Evolutionary conservation across 2,888 invertebrate species (phyloP), one percentile per base, ranked within the genome.

Genomic region (Sialis lutaria): DNA sequence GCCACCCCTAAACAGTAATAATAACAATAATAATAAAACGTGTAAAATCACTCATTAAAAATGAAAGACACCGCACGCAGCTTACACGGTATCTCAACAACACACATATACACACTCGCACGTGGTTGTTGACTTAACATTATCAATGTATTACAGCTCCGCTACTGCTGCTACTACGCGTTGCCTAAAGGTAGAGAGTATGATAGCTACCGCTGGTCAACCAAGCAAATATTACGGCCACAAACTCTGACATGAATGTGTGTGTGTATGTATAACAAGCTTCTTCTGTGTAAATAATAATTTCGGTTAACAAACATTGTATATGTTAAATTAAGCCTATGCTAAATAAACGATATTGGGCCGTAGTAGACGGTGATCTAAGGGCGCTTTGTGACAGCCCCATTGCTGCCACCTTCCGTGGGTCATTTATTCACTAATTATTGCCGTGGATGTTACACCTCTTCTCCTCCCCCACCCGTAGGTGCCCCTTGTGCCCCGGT

Each of bases 201-300:
- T 10, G 42, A 31, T 8, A 57, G 54, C 57, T 53, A 56, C 54
- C 56, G 57, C 57, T 55, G 60, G 62, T 60, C 62, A 61, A 60
- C 60, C 56, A 51, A 54, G 60, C 61, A 61, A 62, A 62, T 62
- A 50, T 48, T 48, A 46, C 42, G 46, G 48, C 46, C 60, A 60
- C 61, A 32, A 35, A 61, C 61, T 22, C 22, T 22, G 22, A 22
- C 22, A 22, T 22, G 22, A 22, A 22, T 22, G 22, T 22, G 22
- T 22, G 22, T 22, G 22, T 22, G 22, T 22, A 60, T 60, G 61
- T 58, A 54, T 60, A 59, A 60, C 59, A 57, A 59, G 58, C 60
- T 61, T 51, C 64, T 58, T 65, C 64, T 63, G 57, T 61, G 64
- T 63, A 65, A 66, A 66, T 65, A 66, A 65, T 63, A 66, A 66